Evolutionary conservation across 2,888 invertebrate species (phyloP).

Genomic region (Drosophila nr. fundita): DNA sequence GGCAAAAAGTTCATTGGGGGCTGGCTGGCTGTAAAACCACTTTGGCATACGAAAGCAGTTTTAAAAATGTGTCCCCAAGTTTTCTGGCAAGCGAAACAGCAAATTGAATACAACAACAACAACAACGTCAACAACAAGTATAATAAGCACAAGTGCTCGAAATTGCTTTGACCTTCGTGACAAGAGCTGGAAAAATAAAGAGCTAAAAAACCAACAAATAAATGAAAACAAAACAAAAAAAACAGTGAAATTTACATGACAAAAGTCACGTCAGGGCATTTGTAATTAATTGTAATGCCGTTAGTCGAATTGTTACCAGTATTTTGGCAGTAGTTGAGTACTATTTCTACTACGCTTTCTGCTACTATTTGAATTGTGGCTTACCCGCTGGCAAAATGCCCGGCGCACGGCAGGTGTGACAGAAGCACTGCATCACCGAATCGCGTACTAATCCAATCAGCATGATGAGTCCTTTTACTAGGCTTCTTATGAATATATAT

Average conservation of each 20-base stretch:
- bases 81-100: conserved; percentile 9
- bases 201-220: neutral
- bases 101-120: conserved; percentile 12
- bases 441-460: conserved; percentile 95
- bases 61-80: conserved; percentile 39
- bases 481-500: neutral
- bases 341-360: conserved; percentile 33
- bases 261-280: conserved; percentile 1
- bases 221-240: neutral
- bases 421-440: conserved; percentile 97
- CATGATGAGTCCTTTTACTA: conserved; percentile 86
- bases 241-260: conserved; percentile 8
- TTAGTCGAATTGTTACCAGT: conserved; percentile 61
- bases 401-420: conserved; percentile 95
- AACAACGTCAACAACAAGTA: conserved; percentile 2
- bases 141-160: conserved; percentile 2
- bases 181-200: neutral
- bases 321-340: conserved; percentile 9
- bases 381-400: conserved; percentile 90
- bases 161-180: conserved; percentile 34
- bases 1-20: conserved; percentile 19
- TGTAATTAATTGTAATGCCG: conserved; percentile 17
- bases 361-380: conserved; percentile 64
- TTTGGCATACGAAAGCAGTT: conserved; percentile 48
- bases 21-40: conserved; percentile 23